phyloP scores from a whole-genome alignment of 2,113 vertebrate genomes.

The Varanus salvator region DNA sequence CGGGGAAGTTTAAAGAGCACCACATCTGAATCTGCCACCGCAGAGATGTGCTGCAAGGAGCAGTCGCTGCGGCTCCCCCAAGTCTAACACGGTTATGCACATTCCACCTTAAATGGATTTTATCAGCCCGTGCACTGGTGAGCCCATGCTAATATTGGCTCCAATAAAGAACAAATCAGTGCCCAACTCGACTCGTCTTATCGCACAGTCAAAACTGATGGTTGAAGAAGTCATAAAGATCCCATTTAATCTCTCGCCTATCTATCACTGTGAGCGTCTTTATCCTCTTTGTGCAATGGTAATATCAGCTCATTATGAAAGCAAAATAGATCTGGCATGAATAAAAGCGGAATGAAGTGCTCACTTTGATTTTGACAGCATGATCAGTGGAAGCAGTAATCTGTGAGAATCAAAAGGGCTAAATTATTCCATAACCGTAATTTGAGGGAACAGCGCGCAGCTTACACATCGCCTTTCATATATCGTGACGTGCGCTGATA shows the following conservation, averaged over 20 bases:
- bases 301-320: conserved; percentile 94
- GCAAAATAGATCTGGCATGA: conserved; percentile 92
- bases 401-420: conserved; percentile 87
- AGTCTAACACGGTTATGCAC: conserved; percentile 35
- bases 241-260: conserved; percentile 92
- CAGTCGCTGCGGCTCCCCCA: conserved; percentile 34
- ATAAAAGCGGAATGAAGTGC: conserved; percentile 87
- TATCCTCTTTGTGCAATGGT: conserved; percentile 89
- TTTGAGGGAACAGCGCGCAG: conserved; percentile 89
- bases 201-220: conserved; percentile 90
- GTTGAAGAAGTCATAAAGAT: conserved; percentile 93
- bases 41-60: conserved; percentile 14
- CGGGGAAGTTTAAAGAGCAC: background rate
- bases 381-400: conserved; percentile 91
- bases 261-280: conserved; percentile 90
- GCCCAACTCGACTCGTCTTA: conserved; percentile 84
- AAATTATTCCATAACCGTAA: conserved; percentile 92
- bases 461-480: conserved; percentile 88
- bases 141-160: conserved; percentile 86
- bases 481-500: conserved; percentile 90
- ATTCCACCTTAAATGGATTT: conserved; percentile 90
- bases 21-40: background rate
- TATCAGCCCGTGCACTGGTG: conserved; percentile 77
- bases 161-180: conserved; percentile 92
- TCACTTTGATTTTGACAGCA: conserved; percentile 89